Conservation (phyloP, 2,888 invertebrate genomes). For the Lasioglossum oenotherae region DNA sequence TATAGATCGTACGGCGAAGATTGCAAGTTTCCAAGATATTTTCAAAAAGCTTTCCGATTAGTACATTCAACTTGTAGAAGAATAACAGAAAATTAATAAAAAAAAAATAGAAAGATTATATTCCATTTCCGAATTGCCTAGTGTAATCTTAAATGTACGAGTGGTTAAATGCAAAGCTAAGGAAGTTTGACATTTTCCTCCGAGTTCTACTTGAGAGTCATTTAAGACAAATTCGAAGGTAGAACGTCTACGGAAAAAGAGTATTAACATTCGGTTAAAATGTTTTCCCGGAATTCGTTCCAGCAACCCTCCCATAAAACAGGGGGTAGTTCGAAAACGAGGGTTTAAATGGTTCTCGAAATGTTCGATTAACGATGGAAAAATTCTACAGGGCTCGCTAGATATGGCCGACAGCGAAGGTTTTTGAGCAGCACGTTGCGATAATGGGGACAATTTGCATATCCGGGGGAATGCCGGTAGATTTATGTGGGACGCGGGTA, state of each 20-base stretch:
- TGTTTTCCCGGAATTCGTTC: not conserved
- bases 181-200: not conserved
- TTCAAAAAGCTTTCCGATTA: too few relatives aligned
- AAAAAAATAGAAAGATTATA: not conserved
- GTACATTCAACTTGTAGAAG: not conserved
- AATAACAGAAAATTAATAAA: not conserved
- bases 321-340: slow-evolving; percentile 5
- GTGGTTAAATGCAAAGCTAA: not conserved
- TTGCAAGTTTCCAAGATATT: too few relatives aligned
- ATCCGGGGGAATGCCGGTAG: slow-evolving; percentile 27
- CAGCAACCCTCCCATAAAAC: not conserved
- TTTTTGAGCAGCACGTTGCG: slow-evolving; percentile 42
- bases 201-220: not conserved
- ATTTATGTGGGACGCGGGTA: slow-evolving; percentile 56
- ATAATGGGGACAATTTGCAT: slow-evolving; percentile 64
- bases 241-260: not conserved
- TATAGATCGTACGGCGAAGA: too few relatives aligned
- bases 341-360: slow-evolving; percentile 22
- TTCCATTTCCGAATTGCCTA: not conserved
- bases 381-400: slow-evolving; percentile 11
- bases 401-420: slow-evolving; percentile 30
- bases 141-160: not conserved
- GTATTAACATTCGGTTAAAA: not conserved
- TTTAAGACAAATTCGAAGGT: not conserved
- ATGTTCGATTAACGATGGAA: slow-evolving; percentile 36